Conservation (phyloP, 2,113 vertebrate genomes). For the Rhynchomys soricoides region DNA sequence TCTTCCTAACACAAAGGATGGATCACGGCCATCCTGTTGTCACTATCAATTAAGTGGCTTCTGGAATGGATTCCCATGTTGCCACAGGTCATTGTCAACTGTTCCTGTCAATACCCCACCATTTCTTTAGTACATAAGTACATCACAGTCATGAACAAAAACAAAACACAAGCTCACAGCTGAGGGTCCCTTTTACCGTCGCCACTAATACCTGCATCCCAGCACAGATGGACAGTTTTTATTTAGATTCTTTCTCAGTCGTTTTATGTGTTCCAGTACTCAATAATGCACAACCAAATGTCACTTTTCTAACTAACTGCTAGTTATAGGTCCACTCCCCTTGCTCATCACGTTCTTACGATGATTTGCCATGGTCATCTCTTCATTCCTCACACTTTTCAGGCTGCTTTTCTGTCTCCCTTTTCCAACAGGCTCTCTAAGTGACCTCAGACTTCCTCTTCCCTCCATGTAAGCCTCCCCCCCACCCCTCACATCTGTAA, state of each 20-base stretch:
- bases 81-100: background rate
- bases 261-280: background rate
- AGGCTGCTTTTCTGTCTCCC: background rate
- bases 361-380: background rate
- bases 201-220: background rate
- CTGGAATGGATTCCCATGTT: background rate
- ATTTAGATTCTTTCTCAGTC: background rate
- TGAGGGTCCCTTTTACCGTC: background rate
- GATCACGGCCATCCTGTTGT: background rate
- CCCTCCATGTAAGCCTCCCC: no score
- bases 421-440: background rate
- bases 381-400: background rate
- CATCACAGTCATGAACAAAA: background rate
- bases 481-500: no score
- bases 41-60: background rate
- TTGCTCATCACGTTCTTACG: background rate
- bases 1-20: background rate
- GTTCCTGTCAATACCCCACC: background rate
- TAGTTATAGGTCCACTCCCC: background rate
- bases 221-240: background rate
- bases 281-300: background rate
- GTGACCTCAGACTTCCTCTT: background rate
- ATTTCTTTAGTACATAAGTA: background rate
- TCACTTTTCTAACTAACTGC: background rate
- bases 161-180: background rate